Percentiles rank a stretch among this genome's conserved stretches.
Evolutionary conservation across 2,888 invertebrate genomes (phyloP).

Genomic region (Clitarchus hookeri): DNA sequence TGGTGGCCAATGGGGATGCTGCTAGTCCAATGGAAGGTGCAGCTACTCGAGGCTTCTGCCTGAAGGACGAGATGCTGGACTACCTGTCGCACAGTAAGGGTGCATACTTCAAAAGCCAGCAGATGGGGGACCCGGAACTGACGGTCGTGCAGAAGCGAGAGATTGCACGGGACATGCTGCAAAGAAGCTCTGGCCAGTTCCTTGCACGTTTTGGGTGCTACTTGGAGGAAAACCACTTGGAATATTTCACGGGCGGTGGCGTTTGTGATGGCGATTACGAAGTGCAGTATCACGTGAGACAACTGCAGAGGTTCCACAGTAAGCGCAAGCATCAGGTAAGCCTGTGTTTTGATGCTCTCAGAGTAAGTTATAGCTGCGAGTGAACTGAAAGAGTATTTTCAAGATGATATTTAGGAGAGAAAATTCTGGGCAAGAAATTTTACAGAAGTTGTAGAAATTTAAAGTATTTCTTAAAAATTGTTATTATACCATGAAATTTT

Average conservation of each 20-base stretch:
- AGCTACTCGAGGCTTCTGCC: not conserved
- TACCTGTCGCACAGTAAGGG: slow-evolving; percentile 64
- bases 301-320: slow-evolving; percentile 63
- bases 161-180: slow-evolving; percentile 68
- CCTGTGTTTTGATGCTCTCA: not conserved
- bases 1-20: not conserved
- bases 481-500: no score
- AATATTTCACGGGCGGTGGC: slow-evolving; percentile 64
- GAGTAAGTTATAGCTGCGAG: no score
- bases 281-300: slow-evolving; percentile 66
- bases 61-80: slow-evolving; percentile 62
- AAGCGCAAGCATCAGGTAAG: slow-evolving; percentile 51
- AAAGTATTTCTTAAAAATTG: no score
- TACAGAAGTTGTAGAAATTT: no score
- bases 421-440: no score
- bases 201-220: slow-evolving; percentile 76
- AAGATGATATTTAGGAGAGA: no score
- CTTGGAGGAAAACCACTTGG: slow-evolving; percentile 69
- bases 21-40: not conserved
- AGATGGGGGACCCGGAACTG: slow-evolving; percentile 76
- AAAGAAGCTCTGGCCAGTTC: slow-evolving; percentile 71
- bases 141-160: slow-evolving; percentile 68
- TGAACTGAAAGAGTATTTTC: no score
- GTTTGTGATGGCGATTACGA: slow-evolving; percentile 58
- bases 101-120: slow-evolving; percentile 80